Base-by-base conservation (phyloP, 1,140 invertebrate species). In the Diachasmimorpha longicaudata region DNA sequence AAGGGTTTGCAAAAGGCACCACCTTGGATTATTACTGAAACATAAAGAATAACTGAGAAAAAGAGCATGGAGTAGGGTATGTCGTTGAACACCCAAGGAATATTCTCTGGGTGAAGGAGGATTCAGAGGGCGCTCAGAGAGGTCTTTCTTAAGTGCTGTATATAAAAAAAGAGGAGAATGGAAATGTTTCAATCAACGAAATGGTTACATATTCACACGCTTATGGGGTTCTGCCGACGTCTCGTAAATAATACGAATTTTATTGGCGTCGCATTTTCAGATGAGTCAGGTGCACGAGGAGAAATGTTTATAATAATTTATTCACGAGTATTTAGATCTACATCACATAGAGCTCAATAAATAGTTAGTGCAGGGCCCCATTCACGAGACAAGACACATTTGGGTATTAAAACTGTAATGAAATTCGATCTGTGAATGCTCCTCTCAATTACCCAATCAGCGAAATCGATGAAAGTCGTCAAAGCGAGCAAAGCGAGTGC, bases 131-230 rank as follows among this genome's bases (percentile, higher is more conserved):
- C 58, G 14, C n/a, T 19, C 4, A 14, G 14, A 66, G 14, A 66
- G 58, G 58, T 66, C 23, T 66, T 14, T 31, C 58, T 66, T 14
- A 66, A 31, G 21, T 31, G 58, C 21, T 63, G 25, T 4, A 10
- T 11, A 9, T 42, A 79, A 79, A 75, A 72, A 79, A 79, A 83
- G 84, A 86, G 82, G 84, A 86, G 84, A 81, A 83, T 80, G 80
- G 67, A 81, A 85, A 87, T 87, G 87, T 87, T 88, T 87, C 86
- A 88, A 88, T 88, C 86, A 87, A 83, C 82, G 81, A 87, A 88
- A 88, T 88, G 86, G 80, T 87, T 85, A 87, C 82, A 86, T 87
- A 87, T 87, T 87, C 85, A 83, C 82, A 84, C 82, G 19, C 48
- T 55, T 21, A 55, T 55, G 48, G n/a, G n/a, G 0, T 55, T n/a